phyloP scores from a whole-genome alignment of 2,113 vertebrate species.

The Elanoides forficatus region DNA sequence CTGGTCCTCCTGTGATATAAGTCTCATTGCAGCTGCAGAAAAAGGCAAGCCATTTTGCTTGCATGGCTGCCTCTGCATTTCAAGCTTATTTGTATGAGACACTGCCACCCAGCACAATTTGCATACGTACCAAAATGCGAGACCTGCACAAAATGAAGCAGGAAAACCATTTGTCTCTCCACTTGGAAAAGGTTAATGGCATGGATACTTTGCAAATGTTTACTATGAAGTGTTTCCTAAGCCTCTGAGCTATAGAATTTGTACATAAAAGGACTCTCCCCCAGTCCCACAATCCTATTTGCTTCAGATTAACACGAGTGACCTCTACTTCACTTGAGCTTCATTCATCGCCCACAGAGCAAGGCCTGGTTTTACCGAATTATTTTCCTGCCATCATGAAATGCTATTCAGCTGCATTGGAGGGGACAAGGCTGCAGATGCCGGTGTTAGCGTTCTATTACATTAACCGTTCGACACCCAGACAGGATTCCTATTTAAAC shows the following conservation, averaged over 20 bases:
- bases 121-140: not conserved
- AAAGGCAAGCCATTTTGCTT: not conserved
- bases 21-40: not conserved
- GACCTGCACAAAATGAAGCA: slow-evolving; percentile 15
- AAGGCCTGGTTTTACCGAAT: slow-evolving; percentile 25
- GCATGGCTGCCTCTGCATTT: slow-evolving; percentile 29
- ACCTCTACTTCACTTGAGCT: slow-evolving; percentile 37
- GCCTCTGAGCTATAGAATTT: slow-evolving; percentile 44
- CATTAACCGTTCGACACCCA: slow-evolving; percentile 14
- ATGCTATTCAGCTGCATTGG: slow-evolving; percentile 37
- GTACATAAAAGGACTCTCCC: slow-evolving; percentile 34
- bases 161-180: slow-evolving; percentile 8
- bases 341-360: slow-evolving; percentile 2
- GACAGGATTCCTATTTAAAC: not conserved
- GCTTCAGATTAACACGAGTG: slow-evolving; percentile 51
- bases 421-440: slow-evolving; percentile 18
- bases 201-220: slow-evolving; percentile 41
- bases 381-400: slow-evolving; percentile 36
- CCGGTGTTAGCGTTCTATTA: not conserved
- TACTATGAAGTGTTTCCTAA: slow-evolving; percentile 35
- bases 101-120: slow-evolving; percentile 5
- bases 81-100: slow-evolving; percentile 45
- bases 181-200: not conserved
- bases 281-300: slow-evolving; percentile 39
- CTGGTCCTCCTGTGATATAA: not conserved